Base-by-base conservation (phyloP, 2,797 vertebrate genomes). In the Falco berigora region DNA sequence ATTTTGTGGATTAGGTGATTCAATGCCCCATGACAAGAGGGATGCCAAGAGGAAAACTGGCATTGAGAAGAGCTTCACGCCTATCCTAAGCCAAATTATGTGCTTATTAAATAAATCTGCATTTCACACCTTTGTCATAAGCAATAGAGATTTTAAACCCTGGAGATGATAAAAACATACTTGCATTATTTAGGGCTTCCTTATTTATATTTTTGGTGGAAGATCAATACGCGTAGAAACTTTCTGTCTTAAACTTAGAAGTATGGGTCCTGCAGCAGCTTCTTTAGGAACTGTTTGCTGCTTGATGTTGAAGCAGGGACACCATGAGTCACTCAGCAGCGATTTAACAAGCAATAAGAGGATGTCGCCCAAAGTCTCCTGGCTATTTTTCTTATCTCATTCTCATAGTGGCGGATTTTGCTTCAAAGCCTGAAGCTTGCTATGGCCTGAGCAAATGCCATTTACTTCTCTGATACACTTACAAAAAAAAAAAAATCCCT, bases 1-100 rank as follows among this genome's bases (percentile, higher is more conserved):
- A 11, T 46, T 46, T 27, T 62, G 28, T 28, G 40, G 47, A 14
- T 61, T 5, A 42, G 18, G 9, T 77, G 42, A 6, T 61, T 61
- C 36, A 27, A 44, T 0, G 1, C 17, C 25, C 22, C 9, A 5
- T 0, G 3, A 28, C 17, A 40, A 44, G 28, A 14, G 8, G 22
- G 8, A 3, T 9, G 18, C 50, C 49, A 73, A 53, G 49, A 52
- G 52, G 32, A 66, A 50, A 71, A 59, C 12, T 22, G 56, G 8
- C 9, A 5, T 4, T 20, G 40, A 25, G 40, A 58, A 71, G 42
- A 44, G 42, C 5, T 50, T 58, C 38, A 7, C 42, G 64, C 34
- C 28, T 32, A 44, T 23, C n/a, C 44, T 38, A 40, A 90, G 50
- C 14, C 56, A 69, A 73, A 12, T 36, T 49, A 15, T n/a, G 80